A percentile compares a stretch with the other conserved stretches of the same genome.
phyloP scores from a whole-genome alignment of 2,888 invertebrate species.

The Xestia ashworthii region DNA sequence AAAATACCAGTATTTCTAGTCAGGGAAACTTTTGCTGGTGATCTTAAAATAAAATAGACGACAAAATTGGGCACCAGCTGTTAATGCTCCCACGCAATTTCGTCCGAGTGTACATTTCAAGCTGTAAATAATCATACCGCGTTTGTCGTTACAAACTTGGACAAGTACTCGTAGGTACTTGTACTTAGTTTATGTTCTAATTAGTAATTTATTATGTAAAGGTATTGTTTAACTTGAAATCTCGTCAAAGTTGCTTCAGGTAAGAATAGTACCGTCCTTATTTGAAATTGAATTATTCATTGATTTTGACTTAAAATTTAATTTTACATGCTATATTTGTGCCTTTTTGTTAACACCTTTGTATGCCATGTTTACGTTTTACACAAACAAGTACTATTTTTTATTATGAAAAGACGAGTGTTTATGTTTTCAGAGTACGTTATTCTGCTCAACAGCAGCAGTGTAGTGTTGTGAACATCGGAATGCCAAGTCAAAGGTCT shows the following conservation, averaged over 20 bases:
- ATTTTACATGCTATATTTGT: background rate
- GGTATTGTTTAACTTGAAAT: background rate
- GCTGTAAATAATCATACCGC: constrained; percentile 24
- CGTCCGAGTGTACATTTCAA: constrained; percentile 42
- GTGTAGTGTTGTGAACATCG: too few species aligned
- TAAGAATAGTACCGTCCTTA: background rate
- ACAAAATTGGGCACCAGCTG: constrained; percentile 43
- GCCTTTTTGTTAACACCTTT: background rate
- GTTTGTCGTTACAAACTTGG: constrained; percentile 18
- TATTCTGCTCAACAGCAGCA: background rate
- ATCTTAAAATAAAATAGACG: constrained; percentile 34
- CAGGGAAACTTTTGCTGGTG: constrained; percentile 14
- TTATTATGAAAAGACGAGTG: background rate
- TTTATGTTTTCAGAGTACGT: background rate
- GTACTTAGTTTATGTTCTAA: constrained; percentile 17
- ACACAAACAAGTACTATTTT: background rate
- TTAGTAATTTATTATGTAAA: constrained; percentile 14
- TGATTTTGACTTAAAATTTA: background rate
- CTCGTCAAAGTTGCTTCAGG: background rate
- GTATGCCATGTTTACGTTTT: background rate
- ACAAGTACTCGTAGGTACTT: constrained; percentile 1
- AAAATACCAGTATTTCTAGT: constrained; percentile 3
- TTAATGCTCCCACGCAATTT: constrained; percentile 49
- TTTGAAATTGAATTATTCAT: background rate
- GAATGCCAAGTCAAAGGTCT: too few species aligned